Evolutionary conservation across 2,797 vertebrate species (phyloP).

Genomic region (Thunnus albacares): DNA sequence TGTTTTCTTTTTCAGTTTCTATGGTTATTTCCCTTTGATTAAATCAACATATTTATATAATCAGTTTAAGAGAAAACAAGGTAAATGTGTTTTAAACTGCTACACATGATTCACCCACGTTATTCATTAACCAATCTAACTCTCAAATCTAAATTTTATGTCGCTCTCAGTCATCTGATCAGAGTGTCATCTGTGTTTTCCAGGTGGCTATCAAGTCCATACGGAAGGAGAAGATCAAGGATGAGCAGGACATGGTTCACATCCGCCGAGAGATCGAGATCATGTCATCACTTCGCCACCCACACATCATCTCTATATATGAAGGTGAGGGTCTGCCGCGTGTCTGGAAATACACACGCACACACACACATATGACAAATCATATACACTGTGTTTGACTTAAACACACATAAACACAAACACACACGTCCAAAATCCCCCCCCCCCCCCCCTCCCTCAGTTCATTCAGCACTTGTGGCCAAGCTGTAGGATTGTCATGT

Average conservation of each 20-base stretch:
- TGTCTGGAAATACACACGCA: slow-evolving; percentile 80
- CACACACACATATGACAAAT: slow-evolving; percentile 33
- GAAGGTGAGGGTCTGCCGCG: slow-evolving; percentile 97
- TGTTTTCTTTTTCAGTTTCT: slow-evolving; percentile 10
- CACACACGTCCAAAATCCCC: slow-evolving; percentile 33
- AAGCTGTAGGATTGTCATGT: slow-evolving; percentile 69
- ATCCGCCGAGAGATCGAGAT: slow-evolving; percentile 99
- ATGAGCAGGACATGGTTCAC: slow-evolving; percentile 95
- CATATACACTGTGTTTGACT: slow-evolving; percentile 16
- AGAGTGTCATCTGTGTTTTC: slow-evolving; percentile 34
- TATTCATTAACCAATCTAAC: neutral
- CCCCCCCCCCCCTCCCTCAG: slow-evolving; percentile 8
- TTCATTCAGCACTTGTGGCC: slow-evolving; percentile 54
- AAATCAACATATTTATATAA: slow-evolving; percentile 9
- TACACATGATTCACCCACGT: neutral
- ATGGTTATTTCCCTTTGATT: neutral
- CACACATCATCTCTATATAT: slow-evolving; percentile 96
- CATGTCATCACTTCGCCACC: slow-evolving; percentile 97
- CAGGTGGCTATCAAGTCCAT: slow-evolving; percentile 99
- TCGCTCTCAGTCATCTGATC: slow-evolving; percentile 24
- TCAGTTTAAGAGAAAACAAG: slow-evolving; percentile 7
- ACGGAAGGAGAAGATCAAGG: slow-evolving; percentile 95
- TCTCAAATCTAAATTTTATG: neutral
- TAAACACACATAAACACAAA: slow-evolving; percentile 42
- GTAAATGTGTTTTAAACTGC: slow-evolving; percentile 11